phyloP scores from a whole-genome alignment of 2,888 invertebrate species.

The Conus canariensis region DNA sequence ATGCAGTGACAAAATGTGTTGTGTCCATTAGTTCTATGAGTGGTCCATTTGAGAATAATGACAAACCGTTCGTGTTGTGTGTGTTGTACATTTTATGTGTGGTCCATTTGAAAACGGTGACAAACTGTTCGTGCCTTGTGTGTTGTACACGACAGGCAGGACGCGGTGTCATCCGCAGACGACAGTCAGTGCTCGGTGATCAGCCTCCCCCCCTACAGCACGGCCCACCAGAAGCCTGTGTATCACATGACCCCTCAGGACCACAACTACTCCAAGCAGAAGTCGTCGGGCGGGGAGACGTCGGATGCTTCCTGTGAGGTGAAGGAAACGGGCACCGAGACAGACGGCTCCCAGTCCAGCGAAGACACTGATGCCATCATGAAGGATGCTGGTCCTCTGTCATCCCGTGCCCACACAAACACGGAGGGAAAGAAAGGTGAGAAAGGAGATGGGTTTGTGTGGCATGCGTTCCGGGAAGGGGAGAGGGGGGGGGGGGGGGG shows the following conservation, averaged over 20 bases:
- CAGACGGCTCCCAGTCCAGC: slow-evolving; percentile 23
- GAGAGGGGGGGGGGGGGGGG: too few relatives aligned
- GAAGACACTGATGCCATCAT: slow-evolving; percentile 22
- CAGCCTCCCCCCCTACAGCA: slow-evolving; percentile 45
- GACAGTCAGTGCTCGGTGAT: slow-evolving; percentile 56
- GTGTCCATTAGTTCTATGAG: too few relatives aligned
- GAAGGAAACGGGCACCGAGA: slow-evolving; percentile 32
- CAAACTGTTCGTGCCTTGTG: not conserved
- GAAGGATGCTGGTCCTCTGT: not conserved
- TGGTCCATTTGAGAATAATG: too few relatives aligned
- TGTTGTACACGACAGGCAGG: slow-evolving; percentile 47
- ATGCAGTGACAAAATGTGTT: too few relatives aligned
- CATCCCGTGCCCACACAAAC: not conserved
- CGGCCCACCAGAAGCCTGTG: slow-evolving; percentile 41
- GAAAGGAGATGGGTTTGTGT: not conserved
- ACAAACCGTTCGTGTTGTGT: not conserved
- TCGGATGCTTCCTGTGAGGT: slow-evolving; percentile 42
- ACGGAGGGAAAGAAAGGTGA: not conserved
- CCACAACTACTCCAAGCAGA: slow-evolving; percentile 72
- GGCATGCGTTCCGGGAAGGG: too few relatives aligned
- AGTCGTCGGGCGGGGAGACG: slow-evolving; percentile 52
- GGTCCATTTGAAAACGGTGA: not conserved
- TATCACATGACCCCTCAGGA: slow-evolving; percentile 63
- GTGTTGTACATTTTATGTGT: not conserved
- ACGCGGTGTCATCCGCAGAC: slow-evolving; percentile 55